These are phyloP conservation scores for Hydra vulgaris DNA, from an alignment of 30 jellyfish, hydroid and myxozoan species.

Conservation along the genomic window DNA sequence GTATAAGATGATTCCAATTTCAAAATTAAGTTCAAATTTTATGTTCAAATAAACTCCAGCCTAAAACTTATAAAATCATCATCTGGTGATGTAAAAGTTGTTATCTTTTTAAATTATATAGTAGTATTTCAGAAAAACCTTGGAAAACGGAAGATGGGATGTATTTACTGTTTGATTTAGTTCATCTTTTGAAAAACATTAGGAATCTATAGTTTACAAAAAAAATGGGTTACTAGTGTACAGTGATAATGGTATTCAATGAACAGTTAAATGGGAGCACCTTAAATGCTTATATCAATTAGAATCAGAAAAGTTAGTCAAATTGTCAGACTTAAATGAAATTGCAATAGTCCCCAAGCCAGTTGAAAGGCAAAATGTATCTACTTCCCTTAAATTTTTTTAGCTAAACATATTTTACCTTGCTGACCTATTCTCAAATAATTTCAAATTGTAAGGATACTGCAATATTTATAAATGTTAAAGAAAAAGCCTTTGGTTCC, in stretches of 20 bases:
- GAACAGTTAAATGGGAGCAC: not conserved
- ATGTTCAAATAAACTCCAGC: not conserved
- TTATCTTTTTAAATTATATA: not conserved
- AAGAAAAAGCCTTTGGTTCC: too few relatives aligned
- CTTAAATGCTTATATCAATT: not conserved
- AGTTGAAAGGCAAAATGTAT: not conserved
- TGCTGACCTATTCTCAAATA: too few relatives aligned
- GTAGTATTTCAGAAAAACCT: not conserved
- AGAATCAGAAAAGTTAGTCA: not conserved
- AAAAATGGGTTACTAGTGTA: not conserved
- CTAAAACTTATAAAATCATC: not conserved
- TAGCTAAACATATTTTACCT: too few relatives aligned
- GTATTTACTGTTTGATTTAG: not conserved
- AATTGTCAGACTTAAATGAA: slow-evolving; percentile 6
- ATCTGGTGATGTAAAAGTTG: not conserved
- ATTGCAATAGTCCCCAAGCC: slow-evolving; percentile 4
- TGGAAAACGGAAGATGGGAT: too few relatives aligned
- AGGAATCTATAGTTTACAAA: not conserved
- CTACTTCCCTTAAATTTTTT: not conserved
- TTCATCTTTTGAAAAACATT: not conserved
- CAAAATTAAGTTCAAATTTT: not conserved
- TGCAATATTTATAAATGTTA: too few relatives aligned
- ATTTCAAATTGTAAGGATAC: too few relatives aligned
- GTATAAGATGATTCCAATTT: not conserved
- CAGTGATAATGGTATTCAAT: not conserved